Conservation (phyloP, 2,888 invertebrate genomes). For the Athalia rosae region DNA sequence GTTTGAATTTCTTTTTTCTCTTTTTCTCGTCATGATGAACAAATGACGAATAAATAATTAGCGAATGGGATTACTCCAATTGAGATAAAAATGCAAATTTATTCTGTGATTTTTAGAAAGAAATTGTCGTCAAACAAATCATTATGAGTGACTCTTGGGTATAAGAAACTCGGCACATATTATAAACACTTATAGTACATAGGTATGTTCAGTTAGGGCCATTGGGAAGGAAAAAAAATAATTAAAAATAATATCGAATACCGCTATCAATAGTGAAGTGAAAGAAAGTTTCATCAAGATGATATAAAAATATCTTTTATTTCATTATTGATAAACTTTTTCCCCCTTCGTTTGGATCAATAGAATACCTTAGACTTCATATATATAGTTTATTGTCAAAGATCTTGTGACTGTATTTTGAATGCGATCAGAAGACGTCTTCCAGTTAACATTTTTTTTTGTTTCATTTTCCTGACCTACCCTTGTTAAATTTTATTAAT, state of each 20-base stretch:
- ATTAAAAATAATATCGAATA: slow-evolving; percentile 5
- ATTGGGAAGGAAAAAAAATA: neutral
- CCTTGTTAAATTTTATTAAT: slow-evolving; percentile 26
- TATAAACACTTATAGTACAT: slow-evolving; percentile 16
- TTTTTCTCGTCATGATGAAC: too few species aligned
- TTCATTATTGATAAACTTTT: neutral
- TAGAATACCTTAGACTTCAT: too few species aligned
- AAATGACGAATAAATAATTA: too few species aligned
- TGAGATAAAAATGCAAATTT: too few species aligned
- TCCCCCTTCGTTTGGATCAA: too few species aligned
- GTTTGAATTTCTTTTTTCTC: too few species aligned
- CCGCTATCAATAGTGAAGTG: neutral
- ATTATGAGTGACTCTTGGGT: slow-evolving; percentile 2
- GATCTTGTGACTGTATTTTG: slow-evolving; percentile 62
- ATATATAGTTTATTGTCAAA: slow-evolving; percentile 50
- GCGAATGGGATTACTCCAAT: too few species aligned
- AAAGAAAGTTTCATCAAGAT: neutral
- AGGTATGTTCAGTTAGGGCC: neutral
- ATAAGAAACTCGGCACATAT: neutral
- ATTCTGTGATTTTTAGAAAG: too few species aligned
- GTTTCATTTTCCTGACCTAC: slow-evolving; percentile 54
- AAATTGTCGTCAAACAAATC: neutral
- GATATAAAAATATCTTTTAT: slow-evolving; percentile 8
- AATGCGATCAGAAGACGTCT: slow-evolving; percentile 68
- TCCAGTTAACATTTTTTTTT: slow-evolving; percentile 53